A percentile compares a stretch with the other conserved stretches of the same genome.
These are phyloP conservation scores for Scarus forsteni DNA, from an alignment of 2,797 vertebrate genomes.

Conservation along the genomic window DNA sequence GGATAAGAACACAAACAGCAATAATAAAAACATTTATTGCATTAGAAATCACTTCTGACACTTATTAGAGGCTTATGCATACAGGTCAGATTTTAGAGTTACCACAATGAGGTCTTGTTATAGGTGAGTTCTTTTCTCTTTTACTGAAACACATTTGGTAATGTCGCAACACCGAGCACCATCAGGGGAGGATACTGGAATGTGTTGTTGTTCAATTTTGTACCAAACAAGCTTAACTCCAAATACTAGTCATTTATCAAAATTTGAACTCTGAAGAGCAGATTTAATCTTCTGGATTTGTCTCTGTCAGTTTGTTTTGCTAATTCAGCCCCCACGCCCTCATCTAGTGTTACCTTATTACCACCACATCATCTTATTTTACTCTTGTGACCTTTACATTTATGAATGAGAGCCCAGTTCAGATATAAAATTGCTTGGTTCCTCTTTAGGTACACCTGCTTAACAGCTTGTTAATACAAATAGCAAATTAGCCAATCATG, in stretches of 20 bases:
- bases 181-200: conserved; percentile 1
- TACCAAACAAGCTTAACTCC: conserved; percentile 5
- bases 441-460: too few relatives aligned
- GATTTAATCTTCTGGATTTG: background rate
- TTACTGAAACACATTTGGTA: conserved; percentile 5
- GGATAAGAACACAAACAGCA: conserved; percentile 18
- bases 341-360: background rate
- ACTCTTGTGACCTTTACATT: too few relatives aligned
- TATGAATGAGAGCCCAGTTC: too few relatives aligned
- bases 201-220: conserved; percentile 16
- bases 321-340: conserved; percentile 1
- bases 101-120: background rate
- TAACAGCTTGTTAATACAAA: too few relatives aligned
- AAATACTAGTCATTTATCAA: conserved; percentile 17
- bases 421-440: too few relatives aligned
- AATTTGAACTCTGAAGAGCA: background rate
- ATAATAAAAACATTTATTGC: conserved; percentile 6
- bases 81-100: background rate
- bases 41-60: background rate
- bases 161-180: background rate
- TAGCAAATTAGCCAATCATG: too few relatives aligned
- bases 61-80: conserved; percentile 4
- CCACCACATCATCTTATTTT: too few relatives aligned
- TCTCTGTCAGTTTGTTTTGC: background rate
- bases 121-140: background rate